A percentile compares a stretch with the other conserved stretches of the same genome.
Evolutionary conservation across 1,140 invertebrate genomes (phyloP).

Genomic region (Aphaenogaster ashmeadi): DNA sequence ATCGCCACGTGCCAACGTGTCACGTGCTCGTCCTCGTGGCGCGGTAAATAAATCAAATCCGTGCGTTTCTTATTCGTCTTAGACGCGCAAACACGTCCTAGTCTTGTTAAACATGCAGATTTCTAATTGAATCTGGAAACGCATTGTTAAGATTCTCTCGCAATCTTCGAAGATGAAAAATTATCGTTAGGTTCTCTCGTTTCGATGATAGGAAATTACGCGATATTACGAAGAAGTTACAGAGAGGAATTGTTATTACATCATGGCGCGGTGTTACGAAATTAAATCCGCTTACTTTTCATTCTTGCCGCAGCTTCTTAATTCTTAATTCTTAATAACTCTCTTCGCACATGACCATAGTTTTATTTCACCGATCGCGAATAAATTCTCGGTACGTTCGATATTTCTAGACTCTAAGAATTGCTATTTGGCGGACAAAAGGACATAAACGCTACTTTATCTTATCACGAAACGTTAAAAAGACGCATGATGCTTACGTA

Average conservation of each 20-base stretch:
- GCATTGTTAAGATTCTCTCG: not conserved
- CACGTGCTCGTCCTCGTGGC: slow-evolving; percentile 18
- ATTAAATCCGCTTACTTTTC: slow-evolving; percentile 3
- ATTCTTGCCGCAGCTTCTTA: not conserved
- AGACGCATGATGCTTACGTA: slow-evolving; percentile 23
- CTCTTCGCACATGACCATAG: not conserved
- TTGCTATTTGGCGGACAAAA: not conserved
- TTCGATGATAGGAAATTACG: not conserved
- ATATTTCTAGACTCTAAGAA: not conserved
- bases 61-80: not conserved
- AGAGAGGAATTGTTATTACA: slow-evolving; percentile 3
- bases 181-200: not conserved
- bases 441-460: slow-evolving; percentile 17
- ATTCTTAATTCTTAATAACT: not conserved
- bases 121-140: not conserved
- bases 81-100: not conserved
- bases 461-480: slow-evolving; percentile 34
- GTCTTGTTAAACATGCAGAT: not conserved
- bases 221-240: not conserved
- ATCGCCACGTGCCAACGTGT: slow-evolving; percentile 31
- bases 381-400: not conserved
- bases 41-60: slow-evolving; percentile 47
- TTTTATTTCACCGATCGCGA: not conserved
- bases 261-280: not conserved
- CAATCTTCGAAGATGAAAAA: not conserved